phyloP scores from a whole-genome alignment of 2,888 invertebrate genomes.

The Strigamia crassipes region DNA sequence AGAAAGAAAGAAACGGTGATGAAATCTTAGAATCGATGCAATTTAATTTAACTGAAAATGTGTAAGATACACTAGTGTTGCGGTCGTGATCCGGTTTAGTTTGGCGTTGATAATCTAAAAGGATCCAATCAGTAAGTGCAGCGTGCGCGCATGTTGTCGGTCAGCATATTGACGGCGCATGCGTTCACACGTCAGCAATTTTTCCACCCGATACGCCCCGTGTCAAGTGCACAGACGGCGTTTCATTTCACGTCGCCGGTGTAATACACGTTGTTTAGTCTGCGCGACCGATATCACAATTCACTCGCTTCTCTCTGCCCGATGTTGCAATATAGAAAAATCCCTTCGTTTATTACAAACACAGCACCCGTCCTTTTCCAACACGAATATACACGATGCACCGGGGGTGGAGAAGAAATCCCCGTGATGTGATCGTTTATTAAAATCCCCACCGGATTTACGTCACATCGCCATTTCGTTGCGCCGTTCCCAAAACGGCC shows the following conservation, averaged over 20 bases:
- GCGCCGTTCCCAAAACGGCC: constrained; percentile 5
- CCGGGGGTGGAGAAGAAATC: neutral
- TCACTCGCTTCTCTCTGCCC: neutral
- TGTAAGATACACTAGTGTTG: constrained; percentile 6
- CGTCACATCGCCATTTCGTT: neutral
- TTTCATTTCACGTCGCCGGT: constrained; percentile 16
- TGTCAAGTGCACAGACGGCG: constrained; percentile 17
- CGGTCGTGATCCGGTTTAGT: constrained; percentile 21
- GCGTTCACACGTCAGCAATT: constrained; percentile 16
- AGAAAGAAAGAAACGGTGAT: no score
- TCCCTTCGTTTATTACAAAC: neutral
- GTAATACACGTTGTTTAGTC: constrained; percentile 16
- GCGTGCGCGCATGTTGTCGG: constrained; percentile 16
- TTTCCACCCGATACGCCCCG: constrained; percentile 16
- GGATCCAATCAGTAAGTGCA: constrained; percentile 16
- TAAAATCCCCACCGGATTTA: constrained; percentile 8
- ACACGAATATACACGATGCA: neutral
- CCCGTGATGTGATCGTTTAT: constrained; percentile 5
- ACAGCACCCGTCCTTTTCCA: neutral
- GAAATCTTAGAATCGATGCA: neutral
- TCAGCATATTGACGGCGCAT: constrained; percentile 21
- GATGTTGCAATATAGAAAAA: neutral
- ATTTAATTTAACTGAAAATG: constrained; percentile 1
- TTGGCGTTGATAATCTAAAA: constrained; percentile 16
- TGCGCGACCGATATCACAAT: constrained; percentile 10